Evolutionary conservation across 2,113 vertebrate species (phyloP).

Genomic region (Lates calcarifer): DNA sequence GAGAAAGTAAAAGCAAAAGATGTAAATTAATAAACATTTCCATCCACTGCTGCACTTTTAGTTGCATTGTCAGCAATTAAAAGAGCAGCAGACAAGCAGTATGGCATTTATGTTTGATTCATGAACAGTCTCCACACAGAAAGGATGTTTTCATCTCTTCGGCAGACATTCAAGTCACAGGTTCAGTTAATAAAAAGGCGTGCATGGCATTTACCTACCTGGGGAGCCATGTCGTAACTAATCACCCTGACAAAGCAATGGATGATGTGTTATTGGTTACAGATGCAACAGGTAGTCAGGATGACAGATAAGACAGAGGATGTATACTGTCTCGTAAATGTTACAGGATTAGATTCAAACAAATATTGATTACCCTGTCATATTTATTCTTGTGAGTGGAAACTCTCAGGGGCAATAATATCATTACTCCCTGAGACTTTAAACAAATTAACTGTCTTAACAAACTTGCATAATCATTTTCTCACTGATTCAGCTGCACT

Average conservation of each 20-base stretch:
- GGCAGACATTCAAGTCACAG: not conserved
- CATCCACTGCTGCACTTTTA: too few relatives aligned
- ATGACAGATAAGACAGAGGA: constrained; percentile 22
- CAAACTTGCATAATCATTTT: constrained; percentile 9
- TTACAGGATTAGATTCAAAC: constrained; percentile 15
- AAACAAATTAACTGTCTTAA: constrained; percentile 6
- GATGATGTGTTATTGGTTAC: constrained; percentile 21
- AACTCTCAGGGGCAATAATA: constrained; percentile 6
- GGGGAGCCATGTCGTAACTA: not conserved
- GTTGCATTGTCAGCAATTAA: too few relatives aligned
- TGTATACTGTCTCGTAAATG: constrained; percentile 1
- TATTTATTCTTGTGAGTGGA: constrained; percentile 5
- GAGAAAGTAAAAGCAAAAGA: too few relatives aligned
- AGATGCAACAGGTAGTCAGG: constrained; percentile 6
- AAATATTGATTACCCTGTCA: constrained; percentile 32
- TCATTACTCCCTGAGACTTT: constrained; percentile 1
- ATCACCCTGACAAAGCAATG: constrained; percentile 9
- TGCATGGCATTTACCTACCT: not conserved
- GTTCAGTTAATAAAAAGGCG: constrained; percentile 8
- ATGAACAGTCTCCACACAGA: not conserved
- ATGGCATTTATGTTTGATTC: not conserved
- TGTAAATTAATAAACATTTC: too few relatives aligned
- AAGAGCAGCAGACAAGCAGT: too few relatives aligned
- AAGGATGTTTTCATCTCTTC: not conserved
- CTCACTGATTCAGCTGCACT: not conserved